These are phyloP conservation scores for Ptychoptera contaminata DNA, from an alignment of 2,888 invertebrate species.

Conservation along the genomic window DNA sequence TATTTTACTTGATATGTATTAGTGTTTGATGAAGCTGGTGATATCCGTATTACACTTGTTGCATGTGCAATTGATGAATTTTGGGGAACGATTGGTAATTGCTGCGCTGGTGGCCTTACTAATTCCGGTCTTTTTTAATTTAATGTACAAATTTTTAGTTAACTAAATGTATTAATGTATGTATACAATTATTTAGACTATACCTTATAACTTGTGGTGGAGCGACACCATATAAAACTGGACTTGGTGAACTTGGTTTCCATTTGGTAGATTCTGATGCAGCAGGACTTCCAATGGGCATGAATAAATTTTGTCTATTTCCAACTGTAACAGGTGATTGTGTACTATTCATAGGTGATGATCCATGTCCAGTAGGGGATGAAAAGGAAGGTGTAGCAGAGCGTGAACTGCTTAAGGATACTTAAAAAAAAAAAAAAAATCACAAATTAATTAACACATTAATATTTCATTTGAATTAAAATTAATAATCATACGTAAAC, in stretches of 20 bases:
- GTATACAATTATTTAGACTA: no score
- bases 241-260: slow-evolving; percentile 26
- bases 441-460: slow-evolving; percentile 1
- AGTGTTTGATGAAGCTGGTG: slow-evolving; percentile 43
- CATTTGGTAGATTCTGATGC: slow-evolving; percentile 21
- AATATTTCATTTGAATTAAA: neutral
- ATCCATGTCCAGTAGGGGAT: slow-evolving; percentile 51
- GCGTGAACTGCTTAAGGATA: slow-evolving; percentile 83
- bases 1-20: slow-evolving; percentile 19
- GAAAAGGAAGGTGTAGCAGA: slow-evolving; percentile 87
- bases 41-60: slow-evolving; percentile 72
- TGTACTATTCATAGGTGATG: slow-evolving; percentile 45
- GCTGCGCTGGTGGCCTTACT: slow-evolving; percentile 41
- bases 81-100: slow-evolving; percentile 13
- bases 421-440: slow-evolving; percentile 32
- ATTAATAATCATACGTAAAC: slow-evolving; percentile 22
- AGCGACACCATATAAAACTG: slow-evolving; percentile 24
- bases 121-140: slow-evolving; percentile 61
- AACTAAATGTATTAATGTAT: no score
- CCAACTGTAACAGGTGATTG: slow-evolving; percentile 54
- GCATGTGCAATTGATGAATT: slow-evolving; percentile 35
- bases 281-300: slow-evolving; percentile 69
- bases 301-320: slow-evolving; percentile 73
- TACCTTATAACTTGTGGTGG: slow-evolving; percentile 18
- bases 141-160: no score